phyloP scores from a whole-genome alignment of 37 sponge, comb jelly and placozoan genomes.

The Tethya wilhelma region DNA sequence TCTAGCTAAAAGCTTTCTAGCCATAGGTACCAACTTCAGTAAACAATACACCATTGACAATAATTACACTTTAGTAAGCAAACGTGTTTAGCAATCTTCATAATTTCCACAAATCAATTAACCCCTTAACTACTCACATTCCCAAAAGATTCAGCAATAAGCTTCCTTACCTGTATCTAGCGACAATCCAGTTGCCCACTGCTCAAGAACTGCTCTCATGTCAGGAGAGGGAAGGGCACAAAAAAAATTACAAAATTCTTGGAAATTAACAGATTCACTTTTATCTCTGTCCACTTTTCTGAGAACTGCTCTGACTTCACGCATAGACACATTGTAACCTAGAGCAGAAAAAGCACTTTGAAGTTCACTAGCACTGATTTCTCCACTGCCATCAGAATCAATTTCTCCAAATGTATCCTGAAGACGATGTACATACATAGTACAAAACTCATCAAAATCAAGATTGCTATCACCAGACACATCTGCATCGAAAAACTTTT shows the following conservation, averaged over 20 bases:
- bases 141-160: too few relatives aligned
- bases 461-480: conserved; percentile 41
- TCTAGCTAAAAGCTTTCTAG: too few relatives aligned
- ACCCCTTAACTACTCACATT: not conserved
- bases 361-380: conserved; percentile 46
- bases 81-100: too few relatives aligned
- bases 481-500: conserved; percentile 41
- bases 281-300: conserved; percentile 59
- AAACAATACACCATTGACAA: too few relatives aligned
- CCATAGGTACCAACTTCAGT: too few relatives aligned
- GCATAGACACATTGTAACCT: conserved; percentile 27
- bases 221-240: conserved; percentile 59
- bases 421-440: conserved; percentile 33
- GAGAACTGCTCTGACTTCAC: conserved; percentile 51
- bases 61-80: too few relatives aligned
- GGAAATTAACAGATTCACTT: conserved; percentile 51
- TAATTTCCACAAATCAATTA: too few relatives aligned
- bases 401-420: conserved; percentile 44
- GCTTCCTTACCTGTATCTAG: conserved; percentile 40
- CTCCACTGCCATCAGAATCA: conserved; percentile 62
- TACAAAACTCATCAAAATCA: conserved; percentile 55
- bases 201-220: conserved; percentile 42
- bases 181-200: conserved; percentile 70
- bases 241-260: conserved; percentile 76
- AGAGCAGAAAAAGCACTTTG: conserved; percentile 25